phyloP scores from a whole-genome alignment of 92 coral and sea anemone genomes.

The Zoanthus sociatus region DNA sequence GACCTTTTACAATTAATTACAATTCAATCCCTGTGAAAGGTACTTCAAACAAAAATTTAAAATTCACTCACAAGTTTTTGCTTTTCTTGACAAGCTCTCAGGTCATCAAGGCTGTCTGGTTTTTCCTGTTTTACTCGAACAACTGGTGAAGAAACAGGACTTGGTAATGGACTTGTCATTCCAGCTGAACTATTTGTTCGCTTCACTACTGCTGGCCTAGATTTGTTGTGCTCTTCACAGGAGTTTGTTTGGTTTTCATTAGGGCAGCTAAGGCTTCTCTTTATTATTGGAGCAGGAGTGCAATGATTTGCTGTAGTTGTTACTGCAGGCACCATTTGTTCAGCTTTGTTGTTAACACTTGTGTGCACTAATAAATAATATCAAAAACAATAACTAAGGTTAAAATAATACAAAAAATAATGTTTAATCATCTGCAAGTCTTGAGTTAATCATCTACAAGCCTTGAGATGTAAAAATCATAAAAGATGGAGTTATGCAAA shows the following conservation, averaged over 20 bases:
- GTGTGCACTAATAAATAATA: background rate
- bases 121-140: conserved; percentile 73
- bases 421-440: too few relatives aligned
- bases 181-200: conserved; percentile 73
- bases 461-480: too few relatives aligned
- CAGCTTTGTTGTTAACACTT: conserved; percentile 42
- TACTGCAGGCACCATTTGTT: background rate
- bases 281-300: conserved; percentile 47
- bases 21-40: too few relatives aligned
- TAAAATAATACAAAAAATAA: too few relatives aligned
- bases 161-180: conserved; percentile 50
- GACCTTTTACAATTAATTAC: too few relatives aligned
- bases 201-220: conserved; percentile 49
- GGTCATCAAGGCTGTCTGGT: conserved; percentile 68
- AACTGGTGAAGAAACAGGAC: conserved; percentile 61
- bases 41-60: background rate
- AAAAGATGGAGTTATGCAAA: too few relatives aligned
- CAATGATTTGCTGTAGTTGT: conserved; percentile 17
- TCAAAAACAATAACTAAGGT: background rate
- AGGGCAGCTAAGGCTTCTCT: conserved; percentile 75
- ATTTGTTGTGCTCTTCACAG: background rate
- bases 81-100: conserved; percentile 63
- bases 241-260: conserved; percentile 24
- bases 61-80: conserved; percentile 66
- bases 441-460: too few relatives aligned